Base-by-base conservation (phyloP, 2,797 vertebrate genomes). In the Hypotaenidia philippensis region DNA sequence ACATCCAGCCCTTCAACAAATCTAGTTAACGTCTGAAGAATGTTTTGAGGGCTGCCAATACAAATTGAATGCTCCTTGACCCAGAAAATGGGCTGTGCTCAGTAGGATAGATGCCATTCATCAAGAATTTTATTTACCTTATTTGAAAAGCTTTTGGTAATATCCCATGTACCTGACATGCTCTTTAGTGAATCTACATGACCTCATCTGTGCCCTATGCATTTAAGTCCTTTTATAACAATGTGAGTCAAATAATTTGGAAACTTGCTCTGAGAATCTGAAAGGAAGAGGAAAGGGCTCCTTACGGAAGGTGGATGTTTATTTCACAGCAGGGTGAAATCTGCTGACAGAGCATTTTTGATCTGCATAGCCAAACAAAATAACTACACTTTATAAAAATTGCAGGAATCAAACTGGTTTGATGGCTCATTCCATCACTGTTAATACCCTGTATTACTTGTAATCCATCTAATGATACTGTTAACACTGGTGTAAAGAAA, bases 21-120 rank as follows among this genome's bases (percentile, higher is more conserved):
- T n/a, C 74, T 38, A 29, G 60, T 83, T 86, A 94, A 75, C 38
- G 68, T 71, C 57, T 76, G 61, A 71, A 76, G 57, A 32, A 25
- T 44, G 17, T 89, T 87, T 78, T 63, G 83, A 77, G 84, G 18
- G 14, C 69, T 91, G 45, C 45, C 85, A 55, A 72, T 57, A 61
- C 53, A 88, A 91, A 81, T 63, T 76, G 84, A 88, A 90, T 72
- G 63, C 49, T 94, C 52, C 55, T 83, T 89, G 79, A 85, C 72
- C 69, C 69, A 84, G 79, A 76, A 91, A 87, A 82, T 49, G 52
- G n/a, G 15, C 44, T 64, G 47, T 26, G 26, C 49, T 88, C 22
- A 9, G 61, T 36, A 81, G 65, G 88, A 65, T 31, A 84, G 66
- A 52, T 70, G 57, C 19, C n/a, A 53, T 87, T 77, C 88, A 78